Evolutionary conservation across 2,888 invertebrate species (phyloP).

Genomic region (Parnassius smintheus): DNA sequence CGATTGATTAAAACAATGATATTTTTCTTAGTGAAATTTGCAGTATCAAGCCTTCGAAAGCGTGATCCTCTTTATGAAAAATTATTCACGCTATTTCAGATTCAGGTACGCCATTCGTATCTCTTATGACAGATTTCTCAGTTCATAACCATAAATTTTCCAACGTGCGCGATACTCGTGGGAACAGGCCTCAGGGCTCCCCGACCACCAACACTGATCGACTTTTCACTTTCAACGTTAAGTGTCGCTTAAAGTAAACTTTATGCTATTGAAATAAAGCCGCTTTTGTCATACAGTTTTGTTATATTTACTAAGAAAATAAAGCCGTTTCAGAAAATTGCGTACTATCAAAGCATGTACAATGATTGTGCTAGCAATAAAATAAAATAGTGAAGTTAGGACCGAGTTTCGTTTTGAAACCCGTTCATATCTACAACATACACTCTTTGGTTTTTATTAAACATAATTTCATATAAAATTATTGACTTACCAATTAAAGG

Average conservation of each 20-base stretch:
- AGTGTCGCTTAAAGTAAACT: constrained; percentile 41
- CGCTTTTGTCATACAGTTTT: constrained; percentile 29
- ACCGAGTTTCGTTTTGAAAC: constrained; percentile 46
- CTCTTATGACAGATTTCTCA: constrained; percentile 79
- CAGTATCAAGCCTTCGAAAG: constrained; percentile 30
- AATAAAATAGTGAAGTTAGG: constrained; percentile 60
- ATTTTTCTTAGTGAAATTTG: constrained; percentile 27
- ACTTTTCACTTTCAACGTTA: constrained; percentile 73
- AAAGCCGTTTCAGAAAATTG: constrained; percentile 71
- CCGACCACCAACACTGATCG: constrained; percentile 74
- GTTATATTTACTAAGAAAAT: constrained; percentile 57
- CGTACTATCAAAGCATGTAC: constrained; percentile 48
- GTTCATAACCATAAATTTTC: constrained; percentile 80
- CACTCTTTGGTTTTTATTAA: constrained; percentile 49
- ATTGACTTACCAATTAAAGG: not conserved
- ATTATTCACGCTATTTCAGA: constrained; percentile 76
- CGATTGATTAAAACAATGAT: constrained; percentile 7
- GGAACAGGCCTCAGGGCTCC: constrained; percentile 66
- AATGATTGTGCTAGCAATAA: constrained; percentile 62
- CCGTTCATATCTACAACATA: constrained; percentile 38
- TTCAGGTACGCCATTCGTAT: constrained; percentile 69
- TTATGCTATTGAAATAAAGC: constrained; percentile 34
- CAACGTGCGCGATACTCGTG: constrained; percentile 73
- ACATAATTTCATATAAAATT: not conserved
- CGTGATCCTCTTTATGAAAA: constrained; percentile 58